These are phyloP conservation scores for Halictus ligatus DNA, from an alignment of 2,888 invertebrate species.

Conservation along the genomic window DNA sequence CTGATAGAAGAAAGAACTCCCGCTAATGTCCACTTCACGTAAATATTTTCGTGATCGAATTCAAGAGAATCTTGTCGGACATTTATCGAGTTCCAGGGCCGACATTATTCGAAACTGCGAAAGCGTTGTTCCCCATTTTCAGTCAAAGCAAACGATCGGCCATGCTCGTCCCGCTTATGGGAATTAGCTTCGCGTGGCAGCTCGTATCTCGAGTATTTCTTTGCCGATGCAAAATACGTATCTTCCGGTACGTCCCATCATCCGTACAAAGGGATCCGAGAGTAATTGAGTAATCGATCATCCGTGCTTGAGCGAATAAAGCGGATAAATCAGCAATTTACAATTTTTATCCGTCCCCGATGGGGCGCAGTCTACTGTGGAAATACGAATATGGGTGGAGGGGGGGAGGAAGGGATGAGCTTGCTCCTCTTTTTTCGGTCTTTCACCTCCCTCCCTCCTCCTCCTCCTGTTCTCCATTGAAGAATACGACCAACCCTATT, in stretches of 20 bases:
- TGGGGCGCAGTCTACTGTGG: not conserved
- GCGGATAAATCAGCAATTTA: conserved; percentile 34
- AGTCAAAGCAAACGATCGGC: not conserved
- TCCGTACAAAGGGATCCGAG: not conserved
- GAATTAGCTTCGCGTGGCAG: not conserved
- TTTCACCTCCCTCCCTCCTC: conserved; percentile 26
- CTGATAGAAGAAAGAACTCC: too few relatives aligned
- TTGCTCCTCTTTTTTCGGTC: conserved; percentile 26
- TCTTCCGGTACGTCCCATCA: not conserved
- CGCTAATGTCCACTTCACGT: too few relatives aligned
- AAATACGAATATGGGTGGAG: conserved; percentile 16
- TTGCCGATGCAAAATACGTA: conserved; percentile 6
- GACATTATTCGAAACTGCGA: not conserved
- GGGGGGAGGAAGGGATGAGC: too few relatives aligned
- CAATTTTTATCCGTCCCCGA: conserved; percentile 33
- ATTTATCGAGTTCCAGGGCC: not conserved
- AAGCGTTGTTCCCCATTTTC: not conserved
- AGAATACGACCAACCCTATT: conserved; percentile 47
- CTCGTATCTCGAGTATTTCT: not conserved
- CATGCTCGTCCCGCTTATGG: too few relatives aligned
- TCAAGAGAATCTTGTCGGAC: not conserved
- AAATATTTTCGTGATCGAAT: too few relatives aligned
- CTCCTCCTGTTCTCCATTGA: conserved; percentile 42
- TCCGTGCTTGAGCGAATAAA: conserved; percentile 28
- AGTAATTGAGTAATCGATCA: conserved; percentile 25